These are phyloP conservation scores for Leptopterna dolabrata DNA, from an alignment of 2,888 invertebrate species.

Conservation along the genomic window DNA sequence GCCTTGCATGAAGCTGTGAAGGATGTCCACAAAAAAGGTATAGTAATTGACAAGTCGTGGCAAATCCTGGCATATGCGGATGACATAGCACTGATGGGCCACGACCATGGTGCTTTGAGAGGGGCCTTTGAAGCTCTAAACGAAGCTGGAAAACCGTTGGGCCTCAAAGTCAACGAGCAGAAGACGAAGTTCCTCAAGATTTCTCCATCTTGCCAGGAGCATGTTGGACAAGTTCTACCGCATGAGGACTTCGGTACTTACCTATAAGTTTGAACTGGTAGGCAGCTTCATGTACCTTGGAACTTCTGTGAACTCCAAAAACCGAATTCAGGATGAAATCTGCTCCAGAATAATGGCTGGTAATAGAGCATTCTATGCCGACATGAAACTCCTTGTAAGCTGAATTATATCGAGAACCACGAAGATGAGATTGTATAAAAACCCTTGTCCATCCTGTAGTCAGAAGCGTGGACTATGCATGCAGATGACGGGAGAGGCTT, in stretches of 20 bases:
- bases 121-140: background rate
- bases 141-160: background rate
- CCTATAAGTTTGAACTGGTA: background rate
- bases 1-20: background rate
- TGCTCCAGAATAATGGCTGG: too few species aligned
- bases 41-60: background rate
- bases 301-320: background rate
- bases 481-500: background rate
- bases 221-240: background rate
- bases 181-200: background rate
- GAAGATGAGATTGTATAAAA: background rate
- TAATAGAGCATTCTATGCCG: background rate
- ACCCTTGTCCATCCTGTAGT: background rate
- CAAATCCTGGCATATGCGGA: too few species aligned
- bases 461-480: background rate
- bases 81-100: background rate
- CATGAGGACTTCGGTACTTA: background rate
- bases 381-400: background rate
- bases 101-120: background rate
- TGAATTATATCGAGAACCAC: background rate
- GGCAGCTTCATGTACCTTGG: background rate
- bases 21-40: background rate
- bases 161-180: background rate
- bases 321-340: too few species aligned
- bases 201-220: too few species aligned